Evolutionary conservation across 2,113 vertebrate species (phyloP).

Genomic region (Halichoerus grypus): DNA sequence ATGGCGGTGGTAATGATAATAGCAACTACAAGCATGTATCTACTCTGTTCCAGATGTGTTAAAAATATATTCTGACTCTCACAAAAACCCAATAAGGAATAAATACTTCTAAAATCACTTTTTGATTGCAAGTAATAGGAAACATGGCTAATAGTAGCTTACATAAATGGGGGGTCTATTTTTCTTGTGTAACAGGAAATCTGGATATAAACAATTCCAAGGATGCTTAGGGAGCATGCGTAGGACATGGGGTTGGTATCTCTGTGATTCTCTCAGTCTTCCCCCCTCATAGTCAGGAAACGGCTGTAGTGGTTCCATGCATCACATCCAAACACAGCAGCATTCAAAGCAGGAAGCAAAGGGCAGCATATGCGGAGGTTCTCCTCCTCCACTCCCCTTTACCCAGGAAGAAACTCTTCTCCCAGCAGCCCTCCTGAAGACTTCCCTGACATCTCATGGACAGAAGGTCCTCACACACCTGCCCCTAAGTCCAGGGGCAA

Average conservation of each 20-base stretch:
- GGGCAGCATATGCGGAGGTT: not conserved
- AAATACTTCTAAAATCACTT: not conserved
- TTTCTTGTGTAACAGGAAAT: not conserved
- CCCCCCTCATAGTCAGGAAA: not conserved
- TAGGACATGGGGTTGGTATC: not conserved
- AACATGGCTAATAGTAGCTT: not conserved
- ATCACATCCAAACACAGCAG: not conserved
- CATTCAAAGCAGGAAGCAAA: not conserved
- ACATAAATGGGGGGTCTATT: not conserved
- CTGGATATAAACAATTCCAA: not conserved
- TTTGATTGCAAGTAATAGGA: conserved; percentile 32
- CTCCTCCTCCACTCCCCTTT: not conserved
- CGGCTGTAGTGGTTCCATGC: not conserved
- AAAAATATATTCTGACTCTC: not conserved
- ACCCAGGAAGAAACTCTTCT: not conserved
- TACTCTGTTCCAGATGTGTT: not conserved
- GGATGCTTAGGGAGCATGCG: not conserved
- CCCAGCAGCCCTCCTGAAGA: not conserved
- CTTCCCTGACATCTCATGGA: not conserved
- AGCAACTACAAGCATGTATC: not conserved
- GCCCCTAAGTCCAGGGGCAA: not conserved
- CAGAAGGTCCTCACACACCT: not conserved
- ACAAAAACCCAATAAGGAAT: not conserved
- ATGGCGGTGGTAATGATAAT: not conserved
- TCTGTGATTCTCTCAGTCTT: not conserved